Conservation (phyloP, 2,113 vertebrate genomes). For the Psittacula cyanocephala region DNA sequence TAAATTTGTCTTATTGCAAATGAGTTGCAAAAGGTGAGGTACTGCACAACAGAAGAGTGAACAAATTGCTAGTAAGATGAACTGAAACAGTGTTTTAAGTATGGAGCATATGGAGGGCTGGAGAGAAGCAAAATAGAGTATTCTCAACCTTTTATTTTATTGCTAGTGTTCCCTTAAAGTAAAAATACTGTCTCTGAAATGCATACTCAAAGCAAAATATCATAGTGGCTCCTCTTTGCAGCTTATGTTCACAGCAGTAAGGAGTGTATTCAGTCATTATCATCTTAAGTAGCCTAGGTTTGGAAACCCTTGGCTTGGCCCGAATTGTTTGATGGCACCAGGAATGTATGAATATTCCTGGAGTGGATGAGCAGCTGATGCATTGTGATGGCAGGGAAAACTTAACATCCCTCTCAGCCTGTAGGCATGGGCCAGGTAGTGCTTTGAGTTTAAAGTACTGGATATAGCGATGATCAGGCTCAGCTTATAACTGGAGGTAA, state of each 20-base stretch:
- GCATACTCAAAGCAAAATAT: background rate
- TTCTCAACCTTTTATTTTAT: background rate
- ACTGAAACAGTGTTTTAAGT: background rate
- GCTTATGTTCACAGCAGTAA: background rate
- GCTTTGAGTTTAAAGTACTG: background rate
- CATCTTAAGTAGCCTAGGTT: background rate
- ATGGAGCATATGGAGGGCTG: background rate
- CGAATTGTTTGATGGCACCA: background rate
- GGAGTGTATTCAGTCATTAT: background rate
- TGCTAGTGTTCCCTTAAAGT: background rate
- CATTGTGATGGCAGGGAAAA: background rate
- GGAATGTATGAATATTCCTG: background rate
- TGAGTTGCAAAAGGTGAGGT: background rate
- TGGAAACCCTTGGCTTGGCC: background rate
- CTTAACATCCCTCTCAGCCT: background rate
- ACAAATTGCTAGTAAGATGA: background rate
- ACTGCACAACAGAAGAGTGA: background rate
- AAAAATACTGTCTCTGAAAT: background rate
- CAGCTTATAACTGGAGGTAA: background rate
- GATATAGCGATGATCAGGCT: background rate
- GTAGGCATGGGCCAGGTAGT: background rate
- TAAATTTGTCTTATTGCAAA: background rate
- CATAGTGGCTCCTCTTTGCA: background rate
- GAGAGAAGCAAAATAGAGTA: background rate
- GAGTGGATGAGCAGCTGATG: background rate